A percentile compares a stretch with the other conserved stretches of the same genome.
phyloP scores from a whole-genome alignment of 2,888 invertebrate genomes.

The Amphipyra berbera region DNA sequence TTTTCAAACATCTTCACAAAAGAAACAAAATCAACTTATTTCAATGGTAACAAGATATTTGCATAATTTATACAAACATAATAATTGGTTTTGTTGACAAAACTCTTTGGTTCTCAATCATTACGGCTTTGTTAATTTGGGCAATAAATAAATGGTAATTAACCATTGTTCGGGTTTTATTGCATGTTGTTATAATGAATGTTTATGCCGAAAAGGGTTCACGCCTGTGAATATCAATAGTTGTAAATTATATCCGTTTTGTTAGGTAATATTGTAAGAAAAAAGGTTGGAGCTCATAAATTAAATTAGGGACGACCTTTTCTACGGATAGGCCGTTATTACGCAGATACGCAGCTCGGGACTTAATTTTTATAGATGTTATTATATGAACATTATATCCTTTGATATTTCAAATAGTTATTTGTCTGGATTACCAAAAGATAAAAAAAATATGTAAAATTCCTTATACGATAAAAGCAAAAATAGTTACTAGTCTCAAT shows the following conservation, averaged over 20 bases:
- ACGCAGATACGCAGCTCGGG: background rate
- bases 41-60: constrained; percentile 51
- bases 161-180: constrained; percentile 62
- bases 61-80: constrained; percentile 66
- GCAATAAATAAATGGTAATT: constrained; percentile 65
- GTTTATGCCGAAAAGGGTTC: constrained; percentile 57
- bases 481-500: too few relatives aligned
- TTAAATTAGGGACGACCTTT: constrained; percentile 27
- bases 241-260: constrained; percentile 54
- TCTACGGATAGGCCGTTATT: constrained; percentile 2
- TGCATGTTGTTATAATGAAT: constrained; percentile 55
- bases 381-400: background rate
- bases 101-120: constrained; percentile 48
- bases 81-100: constrained; percentile 58
- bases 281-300: constrained; percentile 43
- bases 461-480: too few relatives aligned
- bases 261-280: constrained; percentile 25
- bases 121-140: constrained; percentile 61
- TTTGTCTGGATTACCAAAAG: too few relatives aligned
- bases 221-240: constrained; percentile 53
- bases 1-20: constrained; percentile 14
- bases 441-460: too few relatives aligned
- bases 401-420: too few relatives aligned
- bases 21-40: constrained; percentile 27
- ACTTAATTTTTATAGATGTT: background rate